Evolutionary conservation across 2,797 vertebrate species (phyloP), one percentile per base, ranked within the genome.

Genomic region (Zenarchopterus dispar): DNA sequence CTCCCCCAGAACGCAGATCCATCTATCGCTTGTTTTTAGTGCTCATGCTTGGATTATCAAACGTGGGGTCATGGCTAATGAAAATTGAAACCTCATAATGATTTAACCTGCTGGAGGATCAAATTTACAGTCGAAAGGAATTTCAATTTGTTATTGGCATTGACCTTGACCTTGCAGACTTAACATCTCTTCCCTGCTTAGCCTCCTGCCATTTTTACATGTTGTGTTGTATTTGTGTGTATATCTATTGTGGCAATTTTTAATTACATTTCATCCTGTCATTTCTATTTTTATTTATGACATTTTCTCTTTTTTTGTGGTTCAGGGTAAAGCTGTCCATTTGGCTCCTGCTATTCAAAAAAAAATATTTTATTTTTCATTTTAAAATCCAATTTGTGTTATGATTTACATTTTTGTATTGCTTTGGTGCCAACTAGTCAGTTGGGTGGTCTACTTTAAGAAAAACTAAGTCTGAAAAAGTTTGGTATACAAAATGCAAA

Each of bases 41-140:
- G 19, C 54, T 39, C 65, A 53, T 72, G 73, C 74, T 81, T 62
- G 16, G 59, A 70, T 75, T 78, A 66, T 67, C 47, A 50, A 48
- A 60, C 67, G 64, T 49, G 39, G n/a, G 75, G 70, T 83, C 81
- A 77, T 72, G 75, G 75, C 75, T 77, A 75, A 77, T 77, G 39
- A 73, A 73, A 82, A 86, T 59, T 53, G 11, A 61, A 75, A 73
- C 48, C 19, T 44, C 17, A n/a, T 15, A 36, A 8, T 23, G 31
- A 15, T 62, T 36, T 39, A 44, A 45, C 9, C 16, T 42, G 55
- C 16, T 44, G 54, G 17, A 65, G 15, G 57, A 42, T n/a, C 23
- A 47, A 26, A 62, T 48, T 33, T 45, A 49, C 17, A 60, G 46
- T 15, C 53, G 3, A 36, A 46, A 70, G 5, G 31, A n/a, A 33